These are phyloP conservation scores for Notospermus geniculatus DNA, from an alignment of 1,140 invertebrate species.

Conservation along the genomic window DNA sequence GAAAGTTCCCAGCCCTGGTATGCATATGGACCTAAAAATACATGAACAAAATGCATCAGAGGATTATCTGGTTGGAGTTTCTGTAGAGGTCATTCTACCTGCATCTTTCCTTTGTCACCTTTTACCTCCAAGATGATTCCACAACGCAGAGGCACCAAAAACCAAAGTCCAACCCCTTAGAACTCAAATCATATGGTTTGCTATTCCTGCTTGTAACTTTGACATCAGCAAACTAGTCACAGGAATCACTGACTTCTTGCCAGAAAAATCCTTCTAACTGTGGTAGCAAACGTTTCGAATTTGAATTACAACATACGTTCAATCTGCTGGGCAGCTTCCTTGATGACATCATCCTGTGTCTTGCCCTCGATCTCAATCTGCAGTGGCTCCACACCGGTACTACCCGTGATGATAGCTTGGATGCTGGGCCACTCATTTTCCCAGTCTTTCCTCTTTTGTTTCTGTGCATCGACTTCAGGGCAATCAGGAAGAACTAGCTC, in stretches of 20 bases:
- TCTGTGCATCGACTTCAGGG: slow-evolving; percentile 45
- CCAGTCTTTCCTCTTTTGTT: slow-evolving; percentile 37
- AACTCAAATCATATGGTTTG: too few species aligned
- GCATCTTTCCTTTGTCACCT: too few species aligned
- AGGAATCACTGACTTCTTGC: too few species aligned
- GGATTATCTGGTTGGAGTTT: too few species aligned
- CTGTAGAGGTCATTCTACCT: too few species aligned
- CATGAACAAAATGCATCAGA: neutral
- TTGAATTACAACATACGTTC: slow-evolving; percentile 40
- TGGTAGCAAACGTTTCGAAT: too few species aligned
- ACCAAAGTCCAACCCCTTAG: too few species aligned
- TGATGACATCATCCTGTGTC: slow-evolving; percentile 33
- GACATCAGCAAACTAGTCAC: too few species aligned
- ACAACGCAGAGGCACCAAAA: too few species aligned
- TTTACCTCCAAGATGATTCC: too few species aligned
- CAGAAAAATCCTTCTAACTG: too few species aligned
- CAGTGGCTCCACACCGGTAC: slow-evolving; percentile 39
- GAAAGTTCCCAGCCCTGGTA: slow-evolving; percentile 44
- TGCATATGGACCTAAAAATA: slow-evolving; percentile 33
- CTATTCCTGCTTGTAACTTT: too few species aligned
- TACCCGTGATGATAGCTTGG: slow-evolving; percentile 37
- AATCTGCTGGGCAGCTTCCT: slow-evolving; percentile 33
- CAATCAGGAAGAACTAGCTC: slow-evolving; percentile 30
- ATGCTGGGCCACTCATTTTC: slow-evolving; percentile 39
- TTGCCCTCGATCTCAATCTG: slow-evolving; percentile 32